Evolutionary conservation across 2,113 vertebrate genomes (phyloP), one percentile per base, ranked within the genome.

Genomic region (Chloropsis hardwickii): DNA sequence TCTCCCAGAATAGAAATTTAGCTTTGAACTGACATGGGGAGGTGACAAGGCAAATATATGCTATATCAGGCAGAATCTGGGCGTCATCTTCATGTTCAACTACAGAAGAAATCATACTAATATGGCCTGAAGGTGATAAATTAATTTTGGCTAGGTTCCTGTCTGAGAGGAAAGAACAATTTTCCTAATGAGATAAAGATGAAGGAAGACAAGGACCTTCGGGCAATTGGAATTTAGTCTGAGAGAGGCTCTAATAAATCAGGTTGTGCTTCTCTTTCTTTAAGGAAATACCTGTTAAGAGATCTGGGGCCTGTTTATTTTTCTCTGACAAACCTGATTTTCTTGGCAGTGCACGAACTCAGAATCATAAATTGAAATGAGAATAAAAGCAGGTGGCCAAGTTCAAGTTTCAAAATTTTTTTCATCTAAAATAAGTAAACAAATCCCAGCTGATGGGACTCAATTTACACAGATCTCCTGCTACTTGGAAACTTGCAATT

Each of bases 181-280:
- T 88, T 95, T 88, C 76, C 64, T 96, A 97, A 94, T 93, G 91
- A 97, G 92, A 92, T 96, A 88, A 93, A 94, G 88, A 92, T 94
- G 86, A 95, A 88, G 45, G 82, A 90, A 66, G 79, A 95, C 88
- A 92, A 94, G 62, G 39, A 84, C 67, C 83, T 94, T 80, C 28
- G 86, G 80, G 80, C 88, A 91, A 91, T 10, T 78, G 69, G 86
- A 95, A 96, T 94, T 94, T 71, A 65, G 39, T 81, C 83, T 81
- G 67, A 61, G 53, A 91, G 60, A 80, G 22, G 40, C 60, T 58
- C n/a, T 86, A 93, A 86, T 92, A 93, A 92, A 90, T 92, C 86
- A 93, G 90, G 45, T 92, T 88, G 85, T 82, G 57, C 74, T 94
- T 80, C 92, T 92, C 80, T 86, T 76, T 87, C 65, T 87, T 90